Evolutionary conservation across 2,113 vertebrate species (phyloP).

Genomic region (Corydoras sp.): DNA sequence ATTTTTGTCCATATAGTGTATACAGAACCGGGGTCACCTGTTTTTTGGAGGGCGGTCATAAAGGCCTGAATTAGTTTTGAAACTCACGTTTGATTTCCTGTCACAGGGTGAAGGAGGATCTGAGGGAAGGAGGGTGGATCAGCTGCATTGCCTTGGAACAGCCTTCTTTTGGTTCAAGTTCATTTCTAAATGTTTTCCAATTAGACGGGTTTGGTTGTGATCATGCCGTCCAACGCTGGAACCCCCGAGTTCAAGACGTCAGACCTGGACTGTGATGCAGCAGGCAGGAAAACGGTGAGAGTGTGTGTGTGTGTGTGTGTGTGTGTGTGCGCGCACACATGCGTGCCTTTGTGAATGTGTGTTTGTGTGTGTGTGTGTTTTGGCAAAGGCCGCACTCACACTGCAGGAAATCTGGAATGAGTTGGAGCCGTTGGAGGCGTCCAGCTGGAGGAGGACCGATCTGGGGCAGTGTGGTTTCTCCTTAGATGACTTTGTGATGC

Average conservation of each 20-base stretch:
- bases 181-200: slow-evolving; percentile 28
- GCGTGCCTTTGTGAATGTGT: neutral
- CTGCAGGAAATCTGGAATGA: slow-evolving; percentile 23
- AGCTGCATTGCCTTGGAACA: slow-evolving; percentile 26
- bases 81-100: slow-evolving; percentile 7
- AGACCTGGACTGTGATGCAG: slow-evolving; percentile 48
- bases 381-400: slow-evolving; percentile 11
- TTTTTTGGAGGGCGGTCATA: too few relatives aligned
- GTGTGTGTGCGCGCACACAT: neutral
- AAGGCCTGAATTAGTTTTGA: too few relatives aligned
- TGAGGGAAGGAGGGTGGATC: slow-evolving; percentile 47
- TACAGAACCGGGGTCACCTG: too few relatives aligned
- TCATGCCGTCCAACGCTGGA: slow-evolving; percentile 64
- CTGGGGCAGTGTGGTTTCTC: slow-evolving; percentile 21
- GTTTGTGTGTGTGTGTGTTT: neutral
- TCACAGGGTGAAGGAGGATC: slow-evolving; percentile 47
- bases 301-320: neutral
- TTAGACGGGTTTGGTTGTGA: slow-evolving; percentile 19
- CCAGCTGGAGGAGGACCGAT: slow-evolving; percentile 13
- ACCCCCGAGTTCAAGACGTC: slow-evolving; percentile 46
- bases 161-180: slow-evolving; percentile 30
- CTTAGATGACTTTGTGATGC: slow-evolving; percentile 16
- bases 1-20: too few relatives aligned
- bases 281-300: slow-evolving; percentile 49
- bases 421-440: neutral